phyloP scores from a whole-genome alignment of 1,140 invertebrate species.

The Mamestra configurata region DNA sequence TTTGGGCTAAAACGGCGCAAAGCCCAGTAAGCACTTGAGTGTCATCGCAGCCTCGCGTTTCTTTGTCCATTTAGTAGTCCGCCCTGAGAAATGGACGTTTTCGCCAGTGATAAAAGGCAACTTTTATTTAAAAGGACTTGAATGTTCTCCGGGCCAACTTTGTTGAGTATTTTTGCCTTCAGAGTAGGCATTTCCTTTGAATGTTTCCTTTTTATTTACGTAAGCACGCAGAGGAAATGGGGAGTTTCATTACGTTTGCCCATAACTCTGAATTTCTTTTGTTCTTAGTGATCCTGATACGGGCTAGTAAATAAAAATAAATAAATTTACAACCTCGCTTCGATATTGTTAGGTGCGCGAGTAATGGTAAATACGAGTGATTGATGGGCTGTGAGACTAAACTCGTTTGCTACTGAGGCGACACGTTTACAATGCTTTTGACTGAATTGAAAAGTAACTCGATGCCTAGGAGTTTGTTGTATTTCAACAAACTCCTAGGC shows the following conservation, averaged over 20 bases:
- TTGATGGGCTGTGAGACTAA: slow-evolving; percentile 1
- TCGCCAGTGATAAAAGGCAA: slow-evolving; percentile 67
- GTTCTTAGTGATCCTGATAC: slow-evolving; percentile 37
- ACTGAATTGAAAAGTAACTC: background rate
- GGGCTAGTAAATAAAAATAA: slow-evolving; percentile 28
- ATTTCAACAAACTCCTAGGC: background rate
- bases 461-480: background rate
- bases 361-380: background rate
- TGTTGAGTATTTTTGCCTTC: slow-evolving; percentile 61
- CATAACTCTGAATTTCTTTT: slow-evolving; percentile 51
- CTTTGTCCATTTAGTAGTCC: slow-evolving; percentile 64
- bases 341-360: slow-evolving; percentile 14
- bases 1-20: slow-evolving; percentile 58
- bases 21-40: slow-evolving; percentile 60
- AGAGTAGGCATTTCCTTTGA: slow-evolving; percentile 63
- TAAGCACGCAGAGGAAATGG: slow-evolving; percentile 63
- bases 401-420: background rate
- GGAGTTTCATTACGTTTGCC: slow-evolving; percentile 53
- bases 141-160: slow-evolving; percentile 58
- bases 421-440: background rate
- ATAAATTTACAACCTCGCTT: slow-evolving; percentile 20
- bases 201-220: slow-evolving; percentile 64
- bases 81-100: slow-evolving; percentile 62
- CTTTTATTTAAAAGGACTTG: slow-evolving; percentile 67
- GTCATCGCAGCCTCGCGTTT: slow-evolving; percentile 58